Evolutionary conservation across 1,140 invertebrate species (phyloP).

Genomic region (Neotoxoptera formosana): DNA sequence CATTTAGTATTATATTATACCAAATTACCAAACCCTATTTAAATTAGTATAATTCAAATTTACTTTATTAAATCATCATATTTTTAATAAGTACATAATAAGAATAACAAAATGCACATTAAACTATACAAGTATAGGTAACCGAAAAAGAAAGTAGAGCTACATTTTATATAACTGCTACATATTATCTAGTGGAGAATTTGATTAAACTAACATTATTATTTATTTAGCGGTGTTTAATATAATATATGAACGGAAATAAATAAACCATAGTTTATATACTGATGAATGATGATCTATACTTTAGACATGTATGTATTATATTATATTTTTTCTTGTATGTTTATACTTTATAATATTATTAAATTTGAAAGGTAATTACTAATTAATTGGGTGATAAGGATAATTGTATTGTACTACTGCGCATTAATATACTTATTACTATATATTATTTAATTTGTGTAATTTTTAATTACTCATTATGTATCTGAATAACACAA

Average conservation of each 20-base stretch:
- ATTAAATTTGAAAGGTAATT: background rate
- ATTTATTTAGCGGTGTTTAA: background rate
- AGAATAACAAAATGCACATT: background rate
- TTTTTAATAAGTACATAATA: background rate
- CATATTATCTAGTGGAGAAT: background rate
- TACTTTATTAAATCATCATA: background rate
- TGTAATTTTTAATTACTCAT: background rate
- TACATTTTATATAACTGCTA: background rate
- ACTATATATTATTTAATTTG: background rate
- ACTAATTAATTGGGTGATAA: background rate
- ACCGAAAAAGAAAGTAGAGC: background rate
- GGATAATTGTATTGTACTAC: background rate
- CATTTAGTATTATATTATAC: background rate
- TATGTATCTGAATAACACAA: background rate
- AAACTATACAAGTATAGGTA: background rate
- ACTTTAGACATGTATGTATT: background rate
- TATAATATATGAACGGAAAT: no score
- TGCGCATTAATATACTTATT: background rate
- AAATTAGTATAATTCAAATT: background rate
- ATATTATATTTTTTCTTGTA: no score
- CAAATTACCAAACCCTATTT: background rate
- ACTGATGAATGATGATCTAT: background rate
- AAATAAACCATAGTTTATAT: background rate
- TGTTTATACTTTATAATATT: background rate
- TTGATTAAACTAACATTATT: background rate